Percentiles rank a stretch among this genome's conserved stretches.
Evolutionary conservation across 2,888 invertebrate genomes (phyloP).

Genomic region (Chrysolina americana): DNA sequence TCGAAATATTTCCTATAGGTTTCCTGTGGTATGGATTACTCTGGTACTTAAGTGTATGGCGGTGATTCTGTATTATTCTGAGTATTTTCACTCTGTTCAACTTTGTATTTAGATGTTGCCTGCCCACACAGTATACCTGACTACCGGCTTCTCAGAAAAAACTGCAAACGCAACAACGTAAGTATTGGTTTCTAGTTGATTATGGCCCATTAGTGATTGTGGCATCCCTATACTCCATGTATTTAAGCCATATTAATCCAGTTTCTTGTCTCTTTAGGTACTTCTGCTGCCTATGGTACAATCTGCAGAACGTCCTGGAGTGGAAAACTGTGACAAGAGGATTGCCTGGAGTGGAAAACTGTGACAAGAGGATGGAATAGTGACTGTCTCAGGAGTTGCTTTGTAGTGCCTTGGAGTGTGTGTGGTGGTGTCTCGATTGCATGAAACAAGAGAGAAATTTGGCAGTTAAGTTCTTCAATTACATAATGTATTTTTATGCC

Average conservation of each 20-base stretch:
- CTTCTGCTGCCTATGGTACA: neutral
- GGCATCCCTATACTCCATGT: neutral
- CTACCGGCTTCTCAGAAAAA: neutral
- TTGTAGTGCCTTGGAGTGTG: neutral
- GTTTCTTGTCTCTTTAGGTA: neutral
- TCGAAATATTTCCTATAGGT: neutral
- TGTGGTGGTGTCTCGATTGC: neutral
- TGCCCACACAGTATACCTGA: neutral
- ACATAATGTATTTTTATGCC: too few relatives aligned
- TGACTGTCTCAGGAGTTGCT: neutral
- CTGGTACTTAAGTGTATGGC: neutral
- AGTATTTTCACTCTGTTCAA: neutral
- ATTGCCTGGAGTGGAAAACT: constrained; percentile 1
- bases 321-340: too few relatives aligned
- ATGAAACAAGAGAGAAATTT: constrained; percentile 1
- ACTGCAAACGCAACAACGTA: too few relatives aligned
- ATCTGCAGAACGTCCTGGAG: neutral
- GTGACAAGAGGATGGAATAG: neutral
- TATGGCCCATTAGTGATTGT: neutral
- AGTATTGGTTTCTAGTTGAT: neutral
- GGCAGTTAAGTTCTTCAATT: neutral
- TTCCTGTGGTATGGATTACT: neutral
- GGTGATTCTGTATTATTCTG: neutral
- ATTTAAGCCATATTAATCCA: too few relatives aligned
- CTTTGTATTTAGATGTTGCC: neutral